Evolutionary conservation across 1,140 invertebrate species (phyloP), one percentile per base, ranked within the genome.

Genomic region (Caenorhabditis brenneri): DNA sequence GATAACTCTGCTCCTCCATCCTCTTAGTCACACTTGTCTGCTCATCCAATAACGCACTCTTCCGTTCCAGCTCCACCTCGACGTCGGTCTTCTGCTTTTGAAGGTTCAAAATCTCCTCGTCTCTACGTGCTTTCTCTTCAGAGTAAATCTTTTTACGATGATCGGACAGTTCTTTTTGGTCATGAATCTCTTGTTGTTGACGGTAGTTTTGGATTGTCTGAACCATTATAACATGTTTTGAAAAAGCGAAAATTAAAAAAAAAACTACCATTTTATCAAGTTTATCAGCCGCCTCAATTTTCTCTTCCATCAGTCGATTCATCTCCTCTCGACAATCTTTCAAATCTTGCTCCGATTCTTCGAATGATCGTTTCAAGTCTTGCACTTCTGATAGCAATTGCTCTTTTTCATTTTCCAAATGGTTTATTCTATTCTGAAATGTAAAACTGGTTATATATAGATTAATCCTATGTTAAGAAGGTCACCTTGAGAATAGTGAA

Each of bases 171-270:
- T 83, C 81, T 24, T 83, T 83, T 33, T 83, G 58, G 15, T 74
- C 48, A 36, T 78, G 42, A 42, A 83, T 58, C 9, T 83, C 81
- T 79, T 83, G 60, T 19, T 48, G 36, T 42, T 51, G 65, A 10
- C 36, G 58, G 33, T 29, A 83, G 80, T 81, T 81, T 78, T 83
- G 46, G 22, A 83, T 83, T 24, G 81, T 83, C 81, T 83, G 24
- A 51, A 2, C 9, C 1, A 53, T 2, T n/a, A n/a, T n/a, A n/a
- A 51, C 36, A 12, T 58, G n/a, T n/a, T n/a, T n/a, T n/a, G n/a
- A n/a, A n/a, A n/a, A n/a, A n/a, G n/a, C n/a, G n/a, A n/a, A n/a
- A n/a, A n/a, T 24, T 24, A 12, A n/a, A 9, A 24, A 15, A 39
- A 5, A 29, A 22, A 27, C 53, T 55, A 79, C 81, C 49, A 36